Evolutionary conservation across 2,888 invertebrate species (phyloP), one percentile per base, ranked within the genome.

Genomic region (Tipula vernalis): DNA sequence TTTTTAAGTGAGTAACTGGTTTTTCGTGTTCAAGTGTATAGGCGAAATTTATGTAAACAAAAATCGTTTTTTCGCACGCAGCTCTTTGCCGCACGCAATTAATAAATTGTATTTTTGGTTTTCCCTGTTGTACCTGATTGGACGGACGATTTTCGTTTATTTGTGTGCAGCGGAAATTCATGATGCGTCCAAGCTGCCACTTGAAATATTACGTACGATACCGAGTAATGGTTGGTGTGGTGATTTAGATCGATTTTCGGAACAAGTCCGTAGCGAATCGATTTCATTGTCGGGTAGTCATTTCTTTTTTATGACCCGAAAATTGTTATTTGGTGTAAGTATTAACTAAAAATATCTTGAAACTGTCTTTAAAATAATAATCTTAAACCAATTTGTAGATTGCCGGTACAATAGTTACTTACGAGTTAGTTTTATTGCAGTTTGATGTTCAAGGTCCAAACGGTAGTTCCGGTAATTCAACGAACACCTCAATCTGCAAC

Each of bases 81-180:
- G 87, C 6, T 18, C 47, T 57, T 36, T 87, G 36, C 87, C 90
- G 8, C 89, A 89, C 86, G 87, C 89, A 42, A 88, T 90, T 39
- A 90, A 91, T 87, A 91, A 90, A 15, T 88, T 91, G 15, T 92
- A 93, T 88, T 91, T 92, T 87, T 91, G 92, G 88, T 91, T 90
- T 87, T 93, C 93, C 4, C 92, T 93, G 86, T 90, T 91, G 85
- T 92, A 92, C 87, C 89, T 92, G 12, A 88, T 93, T 86, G 89
- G 90, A 2, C 90, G 92, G 87, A 91, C 92, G 0, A 89, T 90
- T 1, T 90, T 91, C 0, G 92, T 93, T 4, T 92, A 92, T 3
- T 88, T 92, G 57, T 91, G 90, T 86, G 92, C 92, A 2, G 92
- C 93, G 6, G 89, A 90, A 6, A 90, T 93, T 6, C 90, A 92